A percentile compares a stretch with the other conserved stretches of the same genome.
phyloP scores from a whole-genome alignment of 2,797 vertebrate species.

The Decapterus maruadsi region DNA sequence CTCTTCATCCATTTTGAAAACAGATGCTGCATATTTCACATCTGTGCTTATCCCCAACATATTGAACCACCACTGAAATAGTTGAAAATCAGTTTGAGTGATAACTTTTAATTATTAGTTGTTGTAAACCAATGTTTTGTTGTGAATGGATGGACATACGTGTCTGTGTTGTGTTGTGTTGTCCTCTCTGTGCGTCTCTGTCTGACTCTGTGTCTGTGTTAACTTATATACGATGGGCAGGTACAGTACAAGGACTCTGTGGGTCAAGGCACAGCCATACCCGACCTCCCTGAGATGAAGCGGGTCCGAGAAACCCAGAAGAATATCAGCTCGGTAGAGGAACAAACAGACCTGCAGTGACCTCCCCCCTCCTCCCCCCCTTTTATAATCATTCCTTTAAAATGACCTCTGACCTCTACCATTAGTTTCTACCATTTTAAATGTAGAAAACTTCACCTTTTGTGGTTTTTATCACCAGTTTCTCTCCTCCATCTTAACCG shows the following conservation, averaged over 20 bases:
- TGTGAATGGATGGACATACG: background rate
- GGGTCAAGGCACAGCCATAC: conserved; percentile 93
- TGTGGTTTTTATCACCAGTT: conserved; percentile 8
- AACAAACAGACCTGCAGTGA: conserved; percentile 46
- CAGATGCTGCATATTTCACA: background rate
- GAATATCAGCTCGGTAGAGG: conserved; percentile 98
- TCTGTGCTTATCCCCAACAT: background rate
- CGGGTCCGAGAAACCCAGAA: conserved; percentile 97
- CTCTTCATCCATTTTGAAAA: conserved; percentile 7
- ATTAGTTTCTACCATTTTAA: background rate
- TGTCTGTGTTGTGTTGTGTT: background rate
- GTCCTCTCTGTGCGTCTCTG: conserved; percentile 54
- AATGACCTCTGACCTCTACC: background rate
- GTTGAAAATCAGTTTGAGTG: no score
- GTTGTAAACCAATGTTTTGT: no score
- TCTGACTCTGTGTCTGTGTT: conserved; percentile 65
- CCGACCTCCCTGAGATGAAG: conserved; percentile 97
- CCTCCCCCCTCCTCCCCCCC: background rate
- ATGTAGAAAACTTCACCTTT: conserved; percentile 1
- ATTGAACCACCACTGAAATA: no score
- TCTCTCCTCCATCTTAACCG: conserved; percentile 51
- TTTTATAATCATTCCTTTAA: conserved; percentile 16
- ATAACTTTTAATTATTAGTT: no score
- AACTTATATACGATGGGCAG: conserved; percentile 77
- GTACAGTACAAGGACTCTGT: conserved; percentile 96